phyloP scores from a whole-genome alignment of 2,888 invertebrate species.

The Scotopteryx bipunctaria region DNA sequence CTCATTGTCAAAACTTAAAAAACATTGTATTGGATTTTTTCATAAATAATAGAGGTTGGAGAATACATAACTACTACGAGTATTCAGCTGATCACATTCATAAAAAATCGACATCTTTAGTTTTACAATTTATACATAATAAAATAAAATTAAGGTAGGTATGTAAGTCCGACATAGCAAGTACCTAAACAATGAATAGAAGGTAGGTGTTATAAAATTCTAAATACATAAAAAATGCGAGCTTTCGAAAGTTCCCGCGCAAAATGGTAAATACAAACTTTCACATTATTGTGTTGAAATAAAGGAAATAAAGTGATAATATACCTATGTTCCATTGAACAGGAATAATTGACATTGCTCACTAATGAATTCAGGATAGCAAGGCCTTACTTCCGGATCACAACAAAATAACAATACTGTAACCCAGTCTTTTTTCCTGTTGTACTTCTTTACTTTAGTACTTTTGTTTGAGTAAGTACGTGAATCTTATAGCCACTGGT shows the following conservation, averaged over 20 bases:
- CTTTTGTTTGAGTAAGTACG: not conserved
- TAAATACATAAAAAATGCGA: too few species aligned
- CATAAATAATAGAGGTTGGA: too few species aligned
- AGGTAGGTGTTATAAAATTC: not conserved
- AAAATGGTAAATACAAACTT: not conserved
- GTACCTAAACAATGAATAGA: not conserved
- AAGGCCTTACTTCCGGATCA: not conserved
- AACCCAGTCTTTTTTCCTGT: not conserved
- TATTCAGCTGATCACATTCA: too few species aligned
- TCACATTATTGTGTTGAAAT: not conserved
- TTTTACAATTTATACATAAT: too few species aligned
- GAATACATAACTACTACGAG: too few species aligned
- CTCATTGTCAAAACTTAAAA: not conserved
- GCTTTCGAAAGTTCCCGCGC: slow-evolving; percentile 2
- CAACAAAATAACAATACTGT: slow-evolving; percentile 5
- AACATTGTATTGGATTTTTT: too few species aligned
- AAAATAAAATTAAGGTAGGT: not conserved
- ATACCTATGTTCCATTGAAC: slow-evolving; percentile 13
- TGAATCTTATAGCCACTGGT: too few species aligned
- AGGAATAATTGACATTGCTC: slow-evolving; percentile 13
- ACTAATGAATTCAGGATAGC: too few species aligned
- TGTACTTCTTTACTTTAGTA: not conserved
- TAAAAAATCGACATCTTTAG: too few species aligned
- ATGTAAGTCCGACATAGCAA: not conserved
- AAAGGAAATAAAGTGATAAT: not conserved